phyloP scores from a whole-genome alignment of 2,113 vertebrate species.

The Taurulus bubalis region DNA sequence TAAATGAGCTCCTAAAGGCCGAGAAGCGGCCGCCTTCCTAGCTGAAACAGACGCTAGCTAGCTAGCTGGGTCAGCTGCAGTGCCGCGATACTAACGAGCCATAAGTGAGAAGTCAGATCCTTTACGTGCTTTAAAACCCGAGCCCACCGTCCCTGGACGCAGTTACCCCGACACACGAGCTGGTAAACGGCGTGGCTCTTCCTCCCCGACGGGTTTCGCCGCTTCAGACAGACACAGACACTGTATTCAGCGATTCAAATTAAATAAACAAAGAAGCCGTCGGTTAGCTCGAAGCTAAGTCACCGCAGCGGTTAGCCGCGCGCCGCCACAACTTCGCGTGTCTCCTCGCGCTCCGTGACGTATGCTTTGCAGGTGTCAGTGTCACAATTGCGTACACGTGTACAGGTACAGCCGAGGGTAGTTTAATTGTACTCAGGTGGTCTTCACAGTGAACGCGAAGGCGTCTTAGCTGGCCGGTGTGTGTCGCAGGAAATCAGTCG shows the following conservation, averaged over 20 bases:
- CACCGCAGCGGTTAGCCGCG: constrained; percentile 31
- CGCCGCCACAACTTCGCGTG: not conserved
- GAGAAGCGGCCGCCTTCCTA: not conserved
- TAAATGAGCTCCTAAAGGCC: not conserved
- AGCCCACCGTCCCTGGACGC: not conserved
- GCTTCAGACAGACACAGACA: not conserved
- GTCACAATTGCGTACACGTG: not conserved
- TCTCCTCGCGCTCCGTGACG: not conserved
- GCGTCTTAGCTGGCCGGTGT: constrained; percentile 59
- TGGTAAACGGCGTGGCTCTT: not conserved
- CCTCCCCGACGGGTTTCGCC: not conserved
- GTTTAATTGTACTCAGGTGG: constrained; percentile 1
- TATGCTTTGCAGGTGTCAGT: not conserved
- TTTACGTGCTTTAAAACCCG: constrained; percentile 62
- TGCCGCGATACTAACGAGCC: constrained; percentile 72
- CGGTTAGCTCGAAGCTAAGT: constrained; percentile 46
- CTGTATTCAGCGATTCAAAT: not conserved
- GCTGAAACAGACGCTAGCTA: constrained; percentile 53
- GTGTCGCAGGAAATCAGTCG: constrained; percentile 73
- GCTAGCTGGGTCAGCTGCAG: constrained; percentile 63
- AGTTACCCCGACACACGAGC: not conserved
- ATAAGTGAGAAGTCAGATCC: constrained; percentile 69
- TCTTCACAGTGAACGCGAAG: constrained; percentile 33
- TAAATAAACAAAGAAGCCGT: constrained; percentile 52
- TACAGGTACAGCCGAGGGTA: not conserved